A percentile compares a stretch with the other conserved stretches of the same genome.
Evolutionary conservation across 2,888 invertebrate species (phyloP).

Genomic region (Maniola hyperantus): DNA sequence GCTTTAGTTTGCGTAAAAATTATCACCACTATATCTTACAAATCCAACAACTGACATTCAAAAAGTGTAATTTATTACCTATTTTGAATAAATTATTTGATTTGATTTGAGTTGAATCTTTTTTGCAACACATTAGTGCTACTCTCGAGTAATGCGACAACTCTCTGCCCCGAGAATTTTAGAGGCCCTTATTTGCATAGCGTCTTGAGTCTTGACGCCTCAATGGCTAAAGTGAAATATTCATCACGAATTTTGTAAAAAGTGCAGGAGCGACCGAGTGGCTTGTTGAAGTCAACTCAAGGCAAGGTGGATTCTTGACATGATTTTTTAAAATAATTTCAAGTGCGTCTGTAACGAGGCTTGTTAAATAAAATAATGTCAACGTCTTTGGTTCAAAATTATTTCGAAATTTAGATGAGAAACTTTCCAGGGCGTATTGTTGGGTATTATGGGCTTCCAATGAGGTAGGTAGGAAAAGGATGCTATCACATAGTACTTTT

Average conservation of each 20-base stretch:
- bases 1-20: too few species aligned
- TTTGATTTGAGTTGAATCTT: too few species aligned
- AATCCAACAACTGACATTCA: too few species aligned
- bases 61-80: too few species aligned
- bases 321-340: slow-evolving; percentile 4
- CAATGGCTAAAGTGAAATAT: slow-evolving; percentile 30
- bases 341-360: neutral
- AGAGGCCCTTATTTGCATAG: slow-evolving; percentile 32
- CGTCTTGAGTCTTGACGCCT: slow-evolving; percentile 33
- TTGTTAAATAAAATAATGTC: neutral
- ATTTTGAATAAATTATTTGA: too few species aligned
- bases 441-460: too few species aligned
- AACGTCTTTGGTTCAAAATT: neutral
- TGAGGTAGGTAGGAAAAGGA: too few species aligned
- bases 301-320: slow-evolving; percentile 12
- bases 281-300: neutral
- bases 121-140: too few species aligned
- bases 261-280: slow-evolving; percentile 20
- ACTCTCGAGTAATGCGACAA: neutral
- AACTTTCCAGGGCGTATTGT: too few species aligned
- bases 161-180: neutral
- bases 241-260: slow-evolving; percentile 31
- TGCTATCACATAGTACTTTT: too few species aligned
- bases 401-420: slow-evolving; percentile 6
- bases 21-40: too few species aligned